Evolutionary conservation across 2,113 vertebrate species (phyloP).

Genomic region (Phoenicopterus ruber): DNA sequence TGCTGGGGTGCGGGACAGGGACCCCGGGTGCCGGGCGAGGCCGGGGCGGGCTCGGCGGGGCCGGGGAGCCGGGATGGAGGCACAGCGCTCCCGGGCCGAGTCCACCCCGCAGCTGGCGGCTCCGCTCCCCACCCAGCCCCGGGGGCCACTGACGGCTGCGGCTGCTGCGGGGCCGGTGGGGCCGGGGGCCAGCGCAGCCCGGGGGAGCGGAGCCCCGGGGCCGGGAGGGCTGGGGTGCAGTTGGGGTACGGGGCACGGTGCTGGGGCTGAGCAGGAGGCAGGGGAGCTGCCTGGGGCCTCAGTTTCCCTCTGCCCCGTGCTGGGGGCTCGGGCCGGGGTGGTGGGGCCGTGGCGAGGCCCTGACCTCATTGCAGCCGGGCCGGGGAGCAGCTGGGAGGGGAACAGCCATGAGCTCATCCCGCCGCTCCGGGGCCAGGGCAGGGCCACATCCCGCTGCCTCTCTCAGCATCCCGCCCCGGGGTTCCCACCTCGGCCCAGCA

Average conservation of each 20-base stretch:
- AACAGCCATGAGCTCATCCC: neutral
- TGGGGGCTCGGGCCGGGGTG: neutral
- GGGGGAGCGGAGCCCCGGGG: neutral
- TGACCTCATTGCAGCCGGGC: neutral
- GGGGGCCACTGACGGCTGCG: accelerated
- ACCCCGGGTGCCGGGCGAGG: neutral
- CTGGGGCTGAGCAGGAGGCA: neutral
- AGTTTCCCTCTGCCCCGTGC: accelerated
- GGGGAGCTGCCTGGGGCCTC: neutral
- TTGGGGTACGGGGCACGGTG: accelerated
- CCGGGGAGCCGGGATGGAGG: neutral
- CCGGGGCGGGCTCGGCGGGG: neutral
- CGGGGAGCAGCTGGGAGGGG: neutral
- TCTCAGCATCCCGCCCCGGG: accelerated
- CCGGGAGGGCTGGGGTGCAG: neutral
- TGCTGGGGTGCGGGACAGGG: neutral
- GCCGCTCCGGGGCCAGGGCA: neutral
- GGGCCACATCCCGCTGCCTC: neutral
- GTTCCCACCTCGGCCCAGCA: neutral
- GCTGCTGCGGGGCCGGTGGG: accelerated
- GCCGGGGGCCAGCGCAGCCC: neutral
- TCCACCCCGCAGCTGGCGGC: neutral
- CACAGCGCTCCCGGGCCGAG: neutral
- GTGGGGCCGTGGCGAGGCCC: neutral
- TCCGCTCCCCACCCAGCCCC: neutral